Base-by-base conservation (phyloP, 2,797 vertebrate species). In the Phoeniculus purpureus region DNA sequence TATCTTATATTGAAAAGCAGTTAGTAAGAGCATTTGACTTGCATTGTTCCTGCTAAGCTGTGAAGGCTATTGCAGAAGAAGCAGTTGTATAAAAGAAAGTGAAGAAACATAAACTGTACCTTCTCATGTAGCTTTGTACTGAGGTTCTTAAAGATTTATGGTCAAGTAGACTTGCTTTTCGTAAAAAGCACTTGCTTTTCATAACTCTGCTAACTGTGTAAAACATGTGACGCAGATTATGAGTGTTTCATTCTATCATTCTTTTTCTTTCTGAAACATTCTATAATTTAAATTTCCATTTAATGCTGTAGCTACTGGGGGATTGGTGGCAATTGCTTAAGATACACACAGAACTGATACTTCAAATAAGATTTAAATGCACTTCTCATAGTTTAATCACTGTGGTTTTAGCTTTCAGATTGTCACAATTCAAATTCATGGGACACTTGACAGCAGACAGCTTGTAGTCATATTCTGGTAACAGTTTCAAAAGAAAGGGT, bases 161-260 rank as follows among this genome's bases (percentile, higher is more conserved):
- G 29, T 58, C 20, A 66, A 56, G 43, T 45, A 48, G 31, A 3
- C 12, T 66, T 67, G 10, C 8, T 68, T 72, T 92, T 51, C 18
- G 22, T 64, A 64, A 58, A 15, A 76, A 61, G 55, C 54, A 66
- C 12, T 66, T 67, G 10, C 8, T 68, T 72, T 92, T 51, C 18
- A 22, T 64, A 64, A 15, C 58, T 89, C n/a, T 64, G 51, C 29
- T 50, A 51, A 15, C 31, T 51, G 2, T 32, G 14, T 43, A 23
- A 88, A 71, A 18, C 8, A 10, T 0, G 0, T 20, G 21, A 10
- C 17, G 22, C 7, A 72, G n/a, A 45, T 68, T 65, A 32, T 21
- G 3, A 74, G 81, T 23, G 6, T 9, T 72, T 3, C n/a, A 14
- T 45, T 83, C 20, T 71, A 10, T 15, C 6, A n/a, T 43, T 29